phyloP scores from a whole-genome alignment of 2,888 invertebrate genomes.

The Phymatocera aterrima region DNA sequence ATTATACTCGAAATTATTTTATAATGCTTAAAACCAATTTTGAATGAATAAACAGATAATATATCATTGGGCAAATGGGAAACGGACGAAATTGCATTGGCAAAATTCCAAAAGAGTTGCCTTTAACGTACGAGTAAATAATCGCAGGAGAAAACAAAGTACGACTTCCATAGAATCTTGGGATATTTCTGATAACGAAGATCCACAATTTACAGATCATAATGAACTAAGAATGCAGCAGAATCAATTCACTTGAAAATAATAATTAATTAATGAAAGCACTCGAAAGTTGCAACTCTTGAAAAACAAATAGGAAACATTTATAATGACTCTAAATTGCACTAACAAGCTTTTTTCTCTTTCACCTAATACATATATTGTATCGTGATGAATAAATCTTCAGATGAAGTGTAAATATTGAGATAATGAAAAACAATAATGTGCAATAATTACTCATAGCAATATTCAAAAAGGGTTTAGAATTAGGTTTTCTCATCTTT shows the following conservation, averaged over 20 bases:
- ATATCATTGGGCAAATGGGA: slow-evolving; percentile 24
- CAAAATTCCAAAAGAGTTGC: slow-evolving; percentile 48
- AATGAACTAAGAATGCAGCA: background rate
- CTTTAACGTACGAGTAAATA: slow-evolving; percentile 51
- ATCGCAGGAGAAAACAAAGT: slow-evolving; percentile 49
- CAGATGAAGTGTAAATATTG: too few relatives aligned
- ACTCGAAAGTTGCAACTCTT: too few relatives aligned
- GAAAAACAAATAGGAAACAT: too few relatives aligned
- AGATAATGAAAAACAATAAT: too few relatives aligned
- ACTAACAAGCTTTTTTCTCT: too few relatives aligned
- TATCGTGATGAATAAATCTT: too few relatives aligned
- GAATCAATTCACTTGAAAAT: background rate
- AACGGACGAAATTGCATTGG: background rate
- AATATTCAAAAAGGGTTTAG: slow-evolving; percentile 53
- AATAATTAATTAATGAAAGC: slow-evolving; percentile 42
- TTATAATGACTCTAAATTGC: too few relatives aligned
- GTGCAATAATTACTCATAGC: too few relatives aligned
- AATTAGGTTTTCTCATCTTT: slow-evolving; percentile 48
- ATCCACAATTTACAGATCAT: background rate
- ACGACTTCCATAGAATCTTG: slow-evolving; percentile 62
- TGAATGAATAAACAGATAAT: slow-evolving; percentile 13
- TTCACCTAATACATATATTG: too few relatives aligned
- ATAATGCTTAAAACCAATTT: too few relatives aligned
- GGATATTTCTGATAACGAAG: slow-evolving; percentile 60
- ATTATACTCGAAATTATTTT: too few relatives aligned